Base-by-base conservation (phyloP, 2,888 invertebrate genomes). In the Dysmachus trigonus region DNA sequence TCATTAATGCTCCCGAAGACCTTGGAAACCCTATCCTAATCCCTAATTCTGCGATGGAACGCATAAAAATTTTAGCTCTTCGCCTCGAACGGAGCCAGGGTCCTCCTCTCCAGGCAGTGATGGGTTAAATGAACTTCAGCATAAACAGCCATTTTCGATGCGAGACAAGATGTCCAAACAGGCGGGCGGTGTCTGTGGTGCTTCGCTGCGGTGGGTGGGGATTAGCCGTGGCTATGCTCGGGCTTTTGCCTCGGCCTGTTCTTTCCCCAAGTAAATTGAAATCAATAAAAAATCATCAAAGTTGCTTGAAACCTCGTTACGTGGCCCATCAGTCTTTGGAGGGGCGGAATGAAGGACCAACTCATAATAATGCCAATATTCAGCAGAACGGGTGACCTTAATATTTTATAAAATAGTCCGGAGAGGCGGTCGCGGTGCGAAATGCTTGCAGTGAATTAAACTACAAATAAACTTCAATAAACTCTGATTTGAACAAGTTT, bases 401-500 rank as follows among this genome's bases (percentile, higher is more conserved):
- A 77, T 77, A 51, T 27, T 47, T 77, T 77, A 77, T 41, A 77
- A 77, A 77, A 41, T 13, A 10, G 77, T n/a, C 3, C 27, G 7
- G 47, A 1, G 15, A 27, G 77, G 15, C 30, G 77, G 38, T 5
- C 77, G 13, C 13, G 15, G 18, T 30, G 6, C 38, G 33, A 76
- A 7, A 22, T 38, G 33, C 76, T 77, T 77, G 77, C 47, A 47
- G 81, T 82, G 62, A 82, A 82, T 82, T 82, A 82, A 62, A 82
- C 81, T 82, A 41, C 62, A 53, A 82, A 82, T 82, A 53, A 82
- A 82, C 62, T 82, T 82, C 62, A 35, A 82, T 82, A 62, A 62
- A 82, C 62, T 82, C 22, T 82, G 81, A 82, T 82, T 82, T 35
- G 62, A 62, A 38, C 81, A 82, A 82, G 62, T 82, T 82, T 82